Percentiles rank a stretch among this genome's conserved stretches.
Conservation (phyloP, 1,140 invertebrate genomes). For the Drosophila equinoxialis region DNA sequence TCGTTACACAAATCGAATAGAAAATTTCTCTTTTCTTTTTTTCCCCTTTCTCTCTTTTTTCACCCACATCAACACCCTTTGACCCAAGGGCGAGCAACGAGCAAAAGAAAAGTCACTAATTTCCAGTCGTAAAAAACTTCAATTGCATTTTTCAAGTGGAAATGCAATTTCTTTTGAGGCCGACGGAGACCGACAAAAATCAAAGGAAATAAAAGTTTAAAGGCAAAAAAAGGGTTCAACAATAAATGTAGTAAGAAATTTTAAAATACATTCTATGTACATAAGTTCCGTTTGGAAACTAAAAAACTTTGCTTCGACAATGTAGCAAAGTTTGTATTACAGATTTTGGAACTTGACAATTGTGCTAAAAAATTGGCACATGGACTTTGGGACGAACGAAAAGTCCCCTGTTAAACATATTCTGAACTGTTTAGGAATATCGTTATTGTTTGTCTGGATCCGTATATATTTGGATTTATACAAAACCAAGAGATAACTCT, state of each 20-base stretch:
- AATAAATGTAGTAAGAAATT: neutral
- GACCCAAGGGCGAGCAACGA: conserved; percentile 34
- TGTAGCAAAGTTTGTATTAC: too few relatives aligned
- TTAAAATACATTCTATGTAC: too few relatives aligned
- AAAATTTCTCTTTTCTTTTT: conserved; percentile 46
- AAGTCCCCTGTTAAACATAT: too few relatives aligned
- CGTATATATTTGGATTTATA: too few relatives aligned
- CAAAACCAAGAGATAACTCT: too few relatives aligned
- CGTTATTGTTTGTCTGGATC: too few relatives aligned
- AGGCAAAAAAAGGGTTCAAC: neutral
- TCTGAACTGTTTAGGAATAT: too few relatives aligned
- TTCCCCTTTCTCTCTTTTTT: neutral
- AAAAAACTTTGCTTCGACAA: too few relatives aligned
- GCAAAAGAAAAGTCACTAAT: conserved; percentile 45
- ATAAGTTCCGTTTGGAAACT: too few relatives aligned
- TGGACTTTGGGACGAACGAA: too few relatives aligned
- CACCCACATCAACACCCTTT: conserved; percentile 9
- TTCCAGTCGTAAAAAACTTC: conserved; percentile 56
- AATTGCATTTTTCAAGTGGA: conserved; percentile 42
- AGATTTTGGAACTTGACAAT: too few relatives aligned
- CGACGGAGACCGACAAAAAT: neutral
- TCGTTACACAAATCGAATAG: conserved; percentile 80
- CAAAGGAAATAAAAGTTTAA: conserved; percentile 9
- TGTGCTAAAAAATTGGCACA: too few relatives aligned
- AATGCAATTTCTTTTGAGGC: conserved; percentile 9